A percentile compares a stretch with the other conserved stretches of the same genome.
Evolutionary conservation across 2,113 vertebrate species (phyloP).

Genomic region (Charadrius vociferus): DNA sequence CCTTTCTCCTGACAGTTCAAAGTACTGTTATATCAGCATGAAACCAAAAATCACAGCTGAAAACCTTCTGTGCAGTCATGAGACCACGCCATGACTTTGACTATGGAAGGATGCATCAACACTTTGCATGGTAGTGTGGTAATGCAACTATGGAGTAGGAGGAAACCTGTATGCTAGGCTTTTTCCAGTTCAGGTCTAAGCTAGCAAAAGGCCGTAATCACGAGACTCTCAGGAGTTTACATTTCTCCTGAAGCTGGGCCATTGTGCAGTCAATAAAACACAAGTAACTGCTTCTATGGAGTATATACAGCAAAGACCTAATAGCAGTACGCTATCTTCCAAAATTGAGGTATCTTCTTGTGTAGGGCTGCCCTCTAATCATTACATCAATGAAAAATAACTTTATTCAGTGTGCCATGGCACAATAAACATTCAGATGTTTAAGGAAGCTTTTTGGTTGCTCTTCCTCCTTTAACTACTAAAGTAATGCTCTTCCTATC

Average conservation of each 20-base stretch:
- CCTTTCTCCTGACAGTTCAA: not conserved
- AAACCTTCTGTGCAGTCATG: not conserved
- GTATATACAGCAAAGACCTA: not conserved
- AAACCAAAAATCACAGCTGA: not conserved
- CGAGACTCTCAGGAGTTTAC: not conserved
- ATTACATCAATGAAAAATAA: not conserved
- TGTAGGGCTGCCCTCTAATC: not conserved
- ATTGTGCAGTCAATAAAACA: not conserved
- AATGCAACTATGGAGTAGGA: not conserved
- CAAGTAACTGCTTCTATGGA: not conserved
- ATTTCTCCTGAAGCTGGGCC: not conserved
- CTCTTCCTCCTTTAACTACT: not conserved
- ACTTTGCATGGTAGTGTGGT: not conserved
- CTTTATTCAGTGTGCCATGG: not conserved
- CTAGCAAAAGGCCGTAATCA: not conserved
- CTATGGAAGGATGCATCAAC: not conserved
- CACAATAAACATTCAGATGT: not conserved
- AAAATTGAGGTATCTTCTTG: not conserved
- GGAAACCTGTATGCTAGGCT: not conserved
- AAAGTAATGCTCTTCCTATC: not conserved
- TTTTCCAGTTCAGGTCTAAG: not conserved
- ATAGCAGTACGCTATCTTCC: not conserved
- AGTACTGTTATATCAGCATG: not conserved
- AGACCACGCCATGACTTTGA: not conserved
- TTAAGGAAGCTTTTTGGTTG: not conserved